phyloP scores from a whole-genome alignment of 2,797 vertebrate genomes.

The Mycteria americana region DNA sequence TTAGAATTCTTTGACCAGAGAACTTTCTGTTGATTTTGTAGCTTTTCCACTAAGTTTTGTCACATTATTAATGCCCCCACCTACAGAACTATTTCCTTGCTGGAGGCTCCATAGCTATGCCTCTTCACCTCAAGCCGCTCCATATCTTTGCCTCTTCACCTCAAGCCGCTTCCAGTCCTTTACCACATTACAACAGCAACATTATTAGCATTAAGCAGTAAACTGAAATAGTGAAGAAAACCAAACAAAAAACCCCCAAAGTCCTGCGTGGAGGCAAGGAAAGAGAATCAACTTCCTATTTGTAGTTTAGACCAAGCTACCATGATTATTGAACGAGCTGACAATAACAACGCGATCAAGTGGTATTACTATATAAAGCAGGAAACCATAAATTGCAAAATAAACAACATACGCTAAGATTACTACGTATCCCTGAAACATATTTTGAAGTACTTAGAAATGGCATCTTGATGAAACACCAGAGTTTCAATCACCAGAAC shows the following conservation, averaged over 20 bases:
- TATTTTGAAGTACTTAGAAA: background rate
- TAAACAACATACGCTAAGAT: background rate
- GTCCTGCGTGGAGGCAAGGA: background rate
- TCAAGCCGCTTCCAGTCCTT: background rate
- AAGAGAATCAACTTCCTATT: background rate
- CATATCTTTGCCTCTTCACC: background rate
- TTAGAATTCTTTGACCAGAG: background rate
- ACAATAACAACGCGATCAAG: background rate
- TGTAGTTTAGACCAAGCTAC: background rate
- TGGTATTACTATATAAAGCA: background rate
- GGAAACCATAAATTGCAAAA: background rate
- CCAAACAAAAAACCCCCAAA: background rate
- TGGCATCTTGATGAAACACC: background rate
- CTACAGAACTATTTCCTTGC: background rate
- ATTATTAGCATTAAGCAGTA: background rate
- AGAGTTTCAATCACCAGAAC: background rate
- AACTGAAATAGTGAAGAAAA: background rate
- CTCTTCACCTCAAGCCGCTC: background rate
- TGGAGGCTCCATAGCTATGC: background rate
- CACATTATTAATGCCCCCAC: background rate
- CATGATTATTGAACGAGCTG: background rate
- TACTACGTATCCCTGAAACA: background rate
- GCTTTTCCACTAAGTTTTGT: background rate
- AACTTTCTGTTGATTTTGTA: background rate
- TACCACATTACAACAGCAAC: background rate